phyloP scores from a whole-genome alignment of 2,888 invertebrate genomes.

The Xestia ashworthii region DNA sequence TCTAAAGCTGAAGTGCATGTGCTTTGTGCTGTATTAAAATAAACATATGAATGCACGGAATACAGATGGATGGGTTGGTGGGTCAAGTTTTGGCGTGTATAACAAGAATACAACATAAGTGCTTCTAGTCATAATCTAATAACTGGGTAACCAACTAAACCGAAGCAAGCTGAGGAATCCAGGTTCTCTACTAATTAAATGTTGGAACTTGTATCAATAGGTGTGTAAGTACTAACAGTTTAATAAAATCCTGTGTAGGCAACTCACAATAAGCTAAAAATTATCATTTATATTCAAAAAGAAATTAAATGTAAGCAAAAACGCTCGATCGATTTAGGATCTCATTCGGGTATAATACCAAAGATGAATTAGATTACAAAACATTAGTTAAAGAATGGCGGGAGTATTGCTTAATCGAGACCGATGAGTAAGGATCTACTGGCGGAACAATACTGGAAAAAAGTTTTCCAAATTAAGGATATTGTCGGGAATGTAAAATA shows the following conservation, averaged over 20 bases:
- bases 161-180: slow-evolving; percentile 2
- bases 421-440: too few relatives aligned
- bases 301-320: background rate
- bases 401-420: too few relatives aligned
- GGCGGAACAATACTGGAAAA: too few relatives aligned
- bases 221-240: background rate
- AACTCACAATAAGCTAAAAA: too few relatives aligned
- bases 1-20: background rate
- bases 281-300: too few relatives aligned
- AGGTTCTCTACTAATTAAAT: background rate
- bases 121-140: background rate
- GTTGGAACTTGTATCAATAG: background rate
- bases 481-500: too few relatives aligned
- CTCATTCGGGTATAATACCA: too few relatives aligned
- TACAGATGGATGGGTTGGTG: background rate
- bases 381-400: too few relatives aligned
- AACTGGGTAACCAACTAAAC: background rate
- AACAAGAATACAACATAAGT: background rate
- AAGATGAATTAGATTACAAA: too few relatives aligned
- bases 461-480: too few relatives aligned
- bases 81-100: slow-evolving; percentile 1
- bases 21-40: background rate
- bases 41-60: background rate
- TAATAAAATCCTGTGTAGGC: too few relatives aligned
- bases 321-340: too few relatives aligned